These are phyloP conservation scores for Polydrusus cervinus DNA, from an alignment of 2,888 invertebrate genomes.

Conservation along the genomic window DNA sequence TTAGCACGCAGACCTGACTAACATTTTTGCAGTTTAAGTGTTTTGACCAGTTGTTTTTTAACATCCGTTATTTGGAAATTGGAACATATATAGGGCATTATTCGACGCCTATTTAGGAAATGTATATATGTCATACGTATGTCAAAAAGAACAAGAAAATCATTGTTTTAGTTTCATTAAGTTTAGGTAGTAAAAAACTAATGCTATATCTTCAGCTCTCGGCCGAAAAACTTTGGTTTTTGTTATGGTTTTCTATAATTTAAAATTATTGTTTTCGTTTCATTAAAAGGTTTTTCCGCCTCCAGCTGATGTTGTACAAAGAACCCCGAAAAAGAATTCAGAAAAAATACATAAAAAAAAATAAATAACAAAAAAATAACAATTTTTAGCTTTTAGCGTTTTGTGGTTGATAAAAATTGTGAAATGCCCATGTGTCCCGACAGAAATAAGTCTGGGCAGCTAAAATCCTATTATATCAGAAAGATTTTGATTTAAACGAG, in stretches of 20 bases:
- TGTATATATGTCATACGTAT: slow-evolving; percentile 26
- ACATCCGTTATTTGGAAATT: slow-evolving; percentile 24
- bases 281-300: neutral
- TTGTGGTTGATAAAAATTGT: slow-evolving; percentile 19
- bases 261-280: neutral
- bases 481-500: slow-evolving; percentile 6
- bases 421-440: neutral
- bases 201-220: neutral
- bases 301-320: slow-evolving; percentile 19
- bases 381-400: slow-evolving; percentile 31
- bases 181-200: slow-evolving; percentile 16
- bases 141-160: slow-evolving; percentile 18
- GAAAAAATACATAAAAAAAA: slow-evolving; percentile 29
- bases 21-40: slow-evolving; percentile 37
- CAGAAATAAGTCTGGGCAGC: neutral
- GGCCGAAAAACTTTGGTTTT: neutral
- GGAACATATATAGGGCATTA: slow-evolving; percentile 26
- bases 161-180: slow-evolving; percentile 23
- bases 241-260: neutral
- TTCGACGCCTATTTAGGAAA: neutral
- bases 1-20: slow-evolving; percentile 15
- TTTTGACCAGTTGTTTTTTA: slow-evolving; percentile 9
- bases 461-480: slow-evolving; percentile 2
- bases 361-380: slow-evolving; percentile 21
- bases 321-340: slow-evolving; percentile 11